A percentile compares a stretch with the other conserved stretches of the same genome.
Evolutionary conservation across 2,113 vertebrate genomes (phyloP).

Genomic region (Entelurus aequoreus): DNA sequence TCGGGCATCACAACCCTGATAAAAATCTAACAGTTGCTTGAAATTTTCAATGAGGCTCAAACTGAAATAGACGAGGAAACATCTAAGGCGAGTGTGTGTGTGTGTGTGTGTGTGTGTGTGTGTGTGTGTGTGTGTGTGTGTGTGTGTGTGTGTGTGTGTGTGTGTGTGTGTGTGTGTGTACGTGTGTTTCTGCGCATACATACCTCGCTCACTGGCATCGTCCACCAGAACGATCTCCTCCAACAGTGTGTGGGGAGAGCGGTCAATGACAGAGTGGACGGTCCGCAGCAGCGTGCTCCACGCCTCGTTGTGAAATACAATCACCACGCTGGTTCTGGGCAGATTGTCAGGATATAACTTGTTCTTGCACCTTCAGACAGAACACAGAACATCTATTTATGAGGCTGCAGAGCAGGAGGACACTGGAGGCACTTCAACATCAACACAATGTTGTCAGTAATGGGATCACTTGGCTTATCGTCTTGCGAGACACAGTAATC

Average conservation of each 20-base stretch:
- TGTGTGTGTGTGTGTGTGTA: slow-evolving; percentile 3
- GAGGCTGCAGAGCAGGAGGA: not conserved
- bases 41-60: slow-evolving; percentile 2
- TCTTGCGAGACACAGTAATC: slow-evolving; percentile 14
- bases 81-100: not conserved
- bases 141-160: slow-evolving; percentile 15
- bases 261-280: slow-evolving; percentile 92
- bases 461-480: slow-evolving; percentile 13
- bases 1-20: slow-evolving; percentile 7
- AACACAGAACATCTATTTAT: not conserved
- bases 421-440: slow-evolving; percentile 2
- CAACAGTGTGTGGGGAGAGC: slow-evolving; percentile 88
- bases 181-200: slow-evolving; percentile 19
- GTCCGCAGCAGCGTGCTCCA: slow-evolving; percentile 96
- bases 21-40: slow-evolving; percentile 35
- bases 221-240: slow-evolving; percentile 96
- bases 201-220: slow-evolving; percentile 96
- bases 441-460: slow-evolving; percentile 12
- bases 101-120: slow-evolving; percentile 7
- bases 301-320: slow-evolving; percentile 98
- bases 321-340: slow-evolving; percentile 94
- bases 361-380: slow-evolving; percentile 84
- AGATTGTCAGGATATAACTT: slow-evolving; percentile 93
- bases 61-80: not conserved
- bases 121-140: not conserved